Evolutionary conservation across 2,113 vertebrate species (phyloP), one percentile per base, ranked within the genome.

Genomic region (Oreochromis tanganicae): DNA sequence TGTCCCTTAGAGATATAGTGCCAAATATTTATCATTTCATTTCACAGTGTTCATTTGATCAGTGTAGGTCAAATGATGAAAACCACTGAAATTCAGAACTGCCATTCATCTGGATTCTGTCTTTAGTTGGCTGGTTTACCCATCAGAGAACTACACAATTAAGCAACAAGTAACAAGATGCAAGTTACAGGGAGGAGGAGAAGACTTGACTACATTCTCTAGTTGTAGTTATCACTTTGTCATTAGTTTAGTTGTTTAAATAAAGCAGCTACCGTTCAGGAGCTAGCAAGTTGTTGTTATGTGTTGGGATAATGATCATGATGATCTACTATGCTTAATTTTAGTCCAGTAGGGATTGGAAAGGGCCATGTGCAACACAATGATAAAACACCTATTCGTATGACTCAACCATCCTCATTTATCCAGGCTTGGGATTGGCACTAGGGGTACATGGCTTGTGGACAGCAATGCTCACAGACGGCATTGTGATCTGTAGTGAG

Each of bases 201-300:
- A 19, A 56, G 32, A 71, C 41, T 29, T 17, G 66, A 7, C 19
- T n/a, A 36, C 21, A 2, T 36, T 27, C 16, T 71, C 38, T 48
- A 13, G n/a, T 32, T 61, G 3, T 16, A 17, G 43, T 83, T 54
- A 92, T 94, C n/a, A 56, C 80, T 87, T 59, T 83, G 81, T 89
- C 82, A 88, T 91, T n/a, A 32, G 17, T 48, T n/a, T 80, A 24
- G 59, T 78, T 84, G 32, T 80, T 92, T 63, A 71, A 92, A 83
- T 84, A 73, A 83, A 61, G 55, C 75, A 41, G 34, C 55, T 57
- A 57, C 52, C 85, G 75, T 80, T 84, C 9, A 89, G 66, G 54
- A 32, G 50, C 59, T 9, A 68, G 79, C 43, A 63, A 88, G 92
- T 43, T 12, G 3, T 83, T 54, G 63, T 81, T 27, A 32, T n/a